Conservation (phyloP, 2,113 vertebrate species). For the Jaculus jaculus region DNA sequence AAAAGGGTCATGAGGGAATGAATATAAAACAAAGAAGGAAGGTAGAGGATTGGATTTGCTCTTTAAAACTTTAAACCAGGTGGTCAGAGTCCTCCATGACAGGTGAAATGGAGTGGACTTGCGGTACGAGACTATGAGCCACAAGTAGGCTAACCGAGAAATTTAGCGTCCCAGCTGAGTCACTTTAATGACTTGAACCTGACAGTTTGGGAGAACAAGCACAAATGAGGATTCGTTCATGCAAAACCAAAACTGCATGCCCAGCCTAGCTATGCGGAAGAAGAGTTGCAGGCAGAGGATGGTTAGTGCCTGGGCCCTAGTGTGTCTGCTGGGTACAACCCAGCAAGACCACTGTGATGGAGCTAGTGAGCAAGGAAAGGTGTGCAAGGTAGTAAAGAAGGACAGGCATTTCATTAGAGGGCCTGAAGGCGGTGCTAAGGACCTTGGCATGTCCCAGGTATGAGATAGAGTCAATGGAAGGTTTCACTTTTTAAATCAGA, state of each 20-base stretch:
- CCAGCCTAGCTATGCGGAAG: background rate
- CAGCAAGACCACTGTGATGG: background rate
- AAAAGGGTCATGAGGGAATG: background rate
- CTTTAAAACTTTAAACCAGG: background rate
- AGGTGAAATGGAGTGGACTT: background rate
- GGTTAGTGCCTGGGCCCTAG: background rate
- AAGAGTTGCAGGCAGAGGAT: background rate
- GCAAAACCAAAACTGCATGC: background rate
- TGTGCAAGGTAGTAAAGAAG: background rate
- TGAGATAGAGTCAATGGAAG: background rate
- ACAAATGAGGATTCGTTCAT: background rate
- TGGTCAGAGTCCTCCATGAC: background rate
- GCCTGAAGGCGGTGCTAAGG: background rate
- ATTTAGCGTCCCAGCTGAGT: background rate
- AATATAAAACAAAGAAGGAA: background rate
- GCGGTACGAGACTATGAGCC: background rate
- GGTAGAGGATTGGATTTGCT: no score
- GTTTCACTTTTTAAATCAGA: background rate
- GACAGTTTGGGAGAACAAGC: background rate
- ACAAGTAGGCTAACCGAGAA: background rate
- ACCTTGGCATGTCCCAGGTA: background rate
- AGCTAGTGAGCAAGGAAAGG: background rate
- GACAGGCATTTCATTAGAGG: background rate
- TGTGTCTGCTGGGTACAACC: background rate
- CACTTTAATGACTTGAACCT: background rate